A percentile compares a stretch with the other conserved stretches of the same genome.
Evolutionary conservation across 2,797 vertebrate species (phyloP).

Genomic region (Dendrocincla tyrannina): DNA sequence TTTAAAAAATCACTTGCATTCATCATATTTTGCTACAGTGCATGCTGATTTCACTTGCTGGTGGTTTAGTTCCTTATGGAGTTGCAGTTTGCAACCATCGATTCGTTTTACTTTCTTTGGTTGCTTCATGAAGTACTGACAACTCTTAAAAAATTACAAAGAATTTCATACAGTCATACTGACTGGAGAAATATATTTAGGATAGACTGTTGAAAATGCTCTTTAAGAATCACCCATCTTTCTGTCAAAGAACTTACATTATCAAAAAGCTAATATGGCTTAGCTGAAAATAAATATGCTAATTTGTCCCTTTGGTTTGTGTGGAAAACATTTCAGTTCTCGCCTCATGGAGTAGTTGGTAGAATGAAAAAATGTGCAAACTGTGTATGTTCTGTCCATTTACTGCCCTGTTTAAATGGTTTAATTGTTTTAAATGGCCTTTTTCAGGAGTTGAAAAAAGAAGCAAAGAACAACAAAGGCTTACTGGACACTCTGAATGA

Average conservation of each 20-base stretch:
- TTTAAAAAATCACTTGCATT: neutral
- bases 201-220: neutral
- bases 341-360: neutral
- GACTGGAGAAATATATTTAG: neutral
- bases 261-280: neutral
- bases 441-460: constrained; percentile 86
- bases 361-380: neutral
- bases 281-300: neutral
- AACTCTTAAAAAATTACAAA: neutral
- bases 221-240: neutral
- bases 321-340: neutral
- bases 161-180: neutral
- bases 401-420: neutral
- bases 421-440: constrained; percentile 1
- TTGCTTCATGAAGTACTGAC: neutral
- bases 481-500: constrained; percentile 90
- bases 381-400: neutral
- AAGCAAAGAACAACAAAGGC: constrained; percentile 84
- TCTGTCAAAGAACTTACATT: neutral
- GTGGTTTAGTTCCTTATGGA: neutral
- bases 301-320: neutral
- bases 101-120: neutral
- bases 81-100: neutral
- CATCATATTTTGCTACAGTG: neutral
- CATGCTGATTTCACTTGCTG: neutral